Evolutionary conservation across 2,797 vertebrate species (phyloP).

Genomic region (Hephaestus fuliginosus): DNA sequence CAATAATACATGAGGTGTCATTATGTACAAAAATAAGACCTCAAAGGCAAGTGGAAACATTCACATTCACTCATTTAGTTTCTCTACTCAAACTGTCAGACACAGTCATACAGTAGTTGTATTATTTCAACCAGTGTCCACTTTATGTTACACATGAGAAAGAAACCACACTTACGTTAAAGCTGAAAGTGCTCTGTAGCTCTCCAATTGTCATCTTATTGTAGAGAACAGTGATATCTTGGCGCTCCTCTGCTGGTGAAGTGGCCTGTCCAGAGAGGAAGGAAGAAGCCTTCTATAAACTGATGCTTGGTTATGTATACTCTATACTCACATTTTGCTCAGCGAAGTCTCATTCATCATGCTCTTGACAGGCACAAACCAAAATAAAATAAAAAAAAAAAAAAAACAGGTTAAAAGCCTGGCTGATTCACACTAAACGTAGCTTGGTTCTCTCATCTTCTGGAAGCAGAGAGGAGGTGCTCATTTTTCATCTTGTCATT

Average conservation of each 20-base stretch:
- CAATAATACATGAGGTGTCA: too few relatives aligned
- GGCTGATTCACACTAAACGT: constrained; percentile 30
- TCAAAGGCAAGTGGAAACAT: neutral
- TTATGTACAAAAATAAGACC: too few relatives aligned
- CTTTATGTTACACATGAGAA: neutral
- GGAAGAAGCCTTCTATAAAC: neutral
- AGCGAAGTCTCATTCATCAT: constrained; percentile 36
- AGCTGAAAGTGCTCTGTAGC: constrained; percentile 88
- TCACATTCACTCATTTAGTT: neutral
- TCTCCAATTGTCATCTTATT: constrained; percentile 92
- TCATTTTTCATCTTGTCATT: constrained; percentile 62
- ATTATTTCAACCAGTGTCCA: neutral
- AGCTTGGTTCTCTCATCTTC: constrained; percentile 35
- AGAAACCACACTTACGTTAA: constrained; percentile 88
- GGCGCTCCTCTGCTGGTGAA: constrained; percentile 92
- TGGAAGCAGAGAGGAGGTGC: constrained; percentile 22
- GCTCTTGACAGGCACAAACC: constrained; percentile 31
- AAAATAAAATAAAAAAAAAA: neutral
- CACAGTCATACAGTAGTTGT: neutral
- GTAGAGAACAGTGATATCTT: constrained; percentile 94
- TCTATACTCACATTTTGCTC: constrained; percentile 41
- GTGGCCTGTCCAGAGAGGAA: constrained; percentile 87
- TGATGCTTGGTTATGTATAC: constrained; percentile 19
- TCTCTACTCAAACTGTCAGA: neutral
- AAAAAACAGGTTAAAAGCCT: constrained; percentile 25